phyloP scores from a whole-genome alignment of 2,797 vertebrate species.

The Artibeus jamaicensis region DNA sequence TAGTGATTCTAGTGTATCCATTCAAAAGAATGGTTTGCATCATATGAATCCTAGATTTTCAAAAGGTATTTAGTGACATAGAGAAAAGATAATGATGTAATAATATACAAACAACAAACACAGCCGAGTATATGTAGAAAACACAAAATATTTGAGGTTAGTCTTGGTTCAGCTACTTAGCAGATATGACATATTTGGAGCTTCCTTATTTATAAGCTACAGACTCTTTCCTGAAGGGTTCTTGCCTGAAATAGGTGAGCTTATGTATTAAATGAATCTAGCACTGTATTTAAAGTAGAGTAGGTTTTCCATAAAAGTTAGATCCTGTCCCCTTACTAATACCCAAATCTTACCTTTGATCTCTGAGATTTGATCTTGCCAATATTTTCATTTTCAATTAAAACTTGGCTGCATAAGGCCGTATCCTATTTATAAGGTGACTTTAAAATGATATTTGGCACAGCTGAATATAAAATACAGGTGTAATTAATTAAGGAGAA shows the following conservation, averaged over 20 bases:
- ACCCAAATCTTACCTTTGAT: background rate
- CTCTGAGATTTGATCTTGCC: background rate
- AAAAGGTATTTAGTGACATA: background rate
- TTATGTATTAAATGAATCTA: background rate
- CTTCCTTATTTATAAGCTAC: background rate
- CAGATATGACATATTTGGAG: background rate
- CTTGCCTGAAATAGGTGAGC: background rate
- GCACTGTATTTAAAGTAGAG: background rate
- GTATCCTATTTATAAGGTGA: background rate
- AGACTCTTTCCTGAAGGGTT: background rate
- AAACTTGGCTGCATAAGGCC: background rate
- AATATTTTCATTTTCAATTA: background rate
- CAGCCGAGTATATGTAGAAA: background rate
- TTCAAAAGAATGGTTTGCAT: background rate
- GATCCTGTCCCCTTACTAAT: background rate
- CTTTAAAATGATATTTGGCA: constrained; percentile 31
- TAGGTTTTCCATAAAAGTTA: background rate
- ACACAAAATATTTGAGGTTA: background rate
- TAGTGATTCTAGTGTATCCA: background rate
- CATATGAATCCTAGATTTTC: background rate
- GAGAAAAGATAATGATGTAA: background rate
- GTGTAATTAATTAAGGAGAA: background rate
- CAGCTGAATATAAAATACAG: background rate
- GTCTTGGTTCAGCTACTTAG: background rate
- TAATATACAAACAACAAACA: background rate